Evolutionary conservation across 2,113 vertebrate genomes (phyloP).

Genomic region (Psittacara wagleri): DNA sequence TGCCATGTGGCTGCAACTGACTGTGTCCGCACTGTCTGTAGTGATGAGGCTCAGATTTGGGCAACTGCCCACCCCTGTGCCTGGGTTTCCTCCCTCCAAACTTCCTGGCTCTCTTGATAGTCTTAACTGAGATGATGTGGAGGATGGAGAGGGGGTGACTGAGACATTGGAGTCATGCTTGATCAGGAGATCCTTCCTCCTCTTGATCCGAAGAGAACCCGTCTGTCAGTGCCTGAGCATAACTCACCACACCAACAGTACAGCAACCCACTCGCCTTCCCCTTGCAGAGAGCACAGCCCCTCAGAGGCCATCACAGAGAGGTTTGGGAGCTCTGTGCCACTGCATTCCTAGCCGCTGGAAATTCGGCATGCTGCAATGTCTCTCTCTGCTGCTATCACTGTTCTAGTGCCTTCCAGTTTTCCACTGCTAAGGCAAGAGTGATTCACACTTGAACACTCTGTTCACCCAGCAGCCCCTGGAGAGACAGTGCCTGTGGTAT

Average conservation of each 20-base stretch:
- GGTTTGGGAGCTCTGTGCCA: background rate
- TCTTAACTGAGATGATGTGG: background rate
- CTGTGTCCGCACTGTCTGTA: background rate
- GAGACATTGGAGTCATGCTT: background rate
- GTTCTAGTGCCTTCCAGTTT: background rate
- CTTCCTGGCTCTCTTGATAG: background rate
- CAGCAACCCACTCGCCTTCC: accelerated
- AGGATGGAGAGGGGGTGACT: accelerated
- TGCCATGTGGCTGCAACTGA: accelerated
- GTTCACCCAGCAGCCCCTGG: accelerated
- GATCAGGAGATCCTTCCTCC: background rate
- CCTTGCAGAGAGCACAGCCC: background rate
- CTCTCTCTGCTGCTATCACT: background rate
- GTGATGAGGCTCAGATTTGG: background rate
- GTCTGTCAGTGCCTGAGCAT: accelerated
- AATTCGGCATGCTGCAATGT: background rate
- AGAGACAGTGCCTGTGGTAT: background rate
- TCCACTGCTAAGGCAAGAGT: background rate
- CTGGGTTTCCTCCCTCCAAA: background rate
- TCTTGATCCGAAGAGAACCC: background rate
- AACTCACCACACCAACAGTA: background rate
- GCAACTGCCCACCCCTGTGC: background rate
- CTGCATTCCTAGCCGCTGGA: background rate
- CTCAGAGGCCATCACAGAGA: background rate
- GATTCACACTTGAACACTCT: background rate